A percentile compares a stretch with the other conserved stretches of the same genome.
phyloP scores from a whole-genome alignment of 2,888 invertebrate species.

The Catocala nupta region DNA sequence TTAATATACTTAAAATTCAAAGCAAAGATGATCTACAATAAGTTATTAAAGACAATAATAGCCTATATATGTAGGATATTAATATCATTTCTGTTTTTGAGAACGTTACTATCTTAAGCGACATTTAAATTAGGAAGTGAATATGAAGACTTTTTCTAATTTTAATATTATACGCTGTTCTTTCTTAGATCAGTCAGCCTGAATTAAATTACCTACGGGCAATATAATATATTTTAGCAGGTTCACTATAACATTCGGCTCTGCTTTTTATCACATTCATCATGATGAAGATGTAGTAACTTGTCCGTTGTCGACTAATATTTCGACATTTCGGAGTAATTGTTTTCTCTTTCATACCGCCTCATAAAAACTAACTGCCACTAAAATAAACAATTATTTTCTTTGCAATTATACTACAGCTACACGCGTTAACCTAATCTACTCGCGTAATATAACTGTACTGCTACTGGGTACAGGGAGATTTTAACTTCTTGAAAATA shows the following conservation, averaged over 20 bases:
- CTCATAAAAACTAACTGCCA: conserved; percentile 11
- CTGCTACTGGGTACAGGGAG: neutral
- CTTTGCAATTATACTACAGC: conserved; percentile 1
- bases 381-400: conserved; percentile 8
- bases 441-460: neutral
- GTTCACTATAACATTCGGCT: neutral
- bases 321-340: conserved; percentile 3
- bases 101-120: neutral
- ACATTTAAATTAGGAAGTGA: neutral
- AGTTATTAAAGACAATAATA: too few species aligned
- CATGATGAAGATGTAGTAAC: conserved; percentile 8
- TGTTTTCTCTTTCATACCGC: conserved; percentile 3
- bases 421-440: conserved; percentile 4
- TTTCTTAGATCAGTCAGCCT: neutral
- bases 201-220: neutral
- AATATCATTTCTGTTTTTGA: too few species aligned
- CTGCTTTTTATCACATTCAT: conserved; percentile 15
- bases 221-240: neutral
- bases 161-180: neutral
- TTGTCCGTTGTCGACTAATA: conserved; percentile 3
- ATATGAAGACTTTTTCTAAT: neutral
- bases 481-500: too few species aligned
- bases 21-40: too few species aligned
- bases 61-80: too few species aligned
- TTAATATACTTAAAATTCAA: too few species aligned